phyloP scores from a whole-genome alignment of 2,888 invertebrate genomes.

The Notocelia uddmanniana region DNA sequence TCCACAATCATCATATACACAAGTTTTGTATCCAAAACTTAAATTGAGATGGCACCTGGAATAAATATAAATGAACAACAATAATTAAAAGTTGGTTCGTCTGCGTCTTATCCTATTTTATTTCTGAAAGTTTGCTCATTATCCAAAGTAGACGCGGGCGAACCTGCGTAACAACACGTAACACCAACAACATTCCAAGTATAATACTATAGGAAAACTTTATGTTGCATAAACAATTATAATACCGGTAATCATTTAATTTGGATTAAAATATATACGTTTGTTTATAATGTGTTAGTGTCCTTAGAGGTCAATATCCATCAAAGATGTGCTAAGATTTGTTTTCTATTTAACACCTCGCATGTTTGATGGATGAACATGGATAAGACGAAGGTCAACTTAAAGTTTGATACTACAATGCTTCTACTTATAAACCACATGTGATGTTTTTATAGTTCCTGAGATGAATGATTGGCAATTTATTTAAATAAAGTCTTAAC shows the following conservation, averaged over 20 bases:
- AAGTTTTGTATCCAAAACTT: not conserved
- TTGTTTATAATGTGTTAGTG: too few species aligned
- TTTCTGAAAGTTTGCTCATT: constrained; percentile 47
- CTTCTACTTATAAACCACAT: too few species aligned
- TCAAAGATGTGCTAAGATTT: too few species aligned
- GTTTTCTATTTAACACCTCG: too few species aligned
- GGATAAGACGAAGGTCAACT: too few species aligned
- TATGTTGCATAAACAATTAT: not conserved
- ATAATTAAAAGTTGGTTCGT: constrained; percentile 49
- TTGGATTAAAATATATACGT: too few species aligned
- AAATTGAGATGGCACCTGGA: constrained; percentile 11
- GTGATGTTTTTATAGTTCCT: too few species aligned
- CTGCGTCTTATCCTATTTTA: constrained; percentile 38
- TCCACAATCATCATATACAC: not conserved
- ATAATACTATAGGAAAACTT: not conserved
- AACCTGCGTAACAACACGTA: not conserved
- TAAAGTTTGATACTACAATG: too few species aligned
- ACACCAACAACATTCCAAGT: not conserved
- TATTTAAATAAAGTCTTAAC: too few species aligned
- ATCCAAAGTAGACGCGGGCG: constrained; percentile 21
- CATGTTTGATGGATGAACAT: too few species aligned
- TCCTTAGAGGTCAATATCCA: too few species aligned
- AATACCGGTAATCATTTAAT: not conserved
- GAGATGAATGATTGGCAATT: too few species aligned
- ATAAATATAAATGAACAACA: constrained; percentile 47